A percentile compares a stretch with the other conserved stretches of the same genome.
These are phyloP conservation scores for Ceramica pisi DNA, from an alignment of 2,888 invertebrate genomes.

Conservation along the genomic window DNA sequence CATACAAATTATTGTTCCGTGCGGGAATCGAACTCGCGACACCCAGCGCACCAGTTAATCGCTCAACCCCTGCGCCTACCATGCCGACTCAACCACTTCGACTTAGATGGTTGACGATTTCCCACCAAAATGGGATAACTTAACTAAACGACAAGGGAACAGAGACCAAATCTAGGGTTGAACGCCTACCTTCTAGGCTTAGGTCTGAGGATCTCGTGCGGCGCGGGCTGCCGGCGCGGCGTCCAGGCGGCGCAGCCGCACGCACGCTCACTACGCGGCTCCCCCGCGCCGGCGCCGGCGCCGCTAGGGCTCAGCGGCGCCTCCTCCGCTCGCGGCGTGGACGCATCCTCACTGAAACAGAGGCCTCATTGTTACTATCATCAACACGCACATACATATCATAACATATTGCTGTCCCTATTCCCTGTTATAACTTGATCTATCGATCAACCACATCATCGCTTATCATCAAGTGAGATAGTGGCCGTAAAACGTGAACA, in stretches of 20 bases:
- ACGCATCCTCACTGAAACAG: constrained; percentile 87
- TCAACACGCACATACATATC: neutral
- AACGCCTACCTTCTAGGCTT: constrained; percentile 94
- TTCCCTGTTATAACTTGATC: no score
- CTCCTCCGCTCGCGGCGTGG: constrained; percentile 84
- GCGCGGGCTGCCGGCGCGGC: constrained; percentile 90
- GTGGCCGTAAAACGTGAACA: no score
- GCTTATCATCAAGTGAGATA: no score
- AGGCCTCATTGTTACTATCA: neutral
- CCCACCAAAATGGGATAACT: no score
- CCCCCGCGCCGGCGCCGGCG: constrained; percentile 62
- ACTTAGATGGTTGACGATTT: no score
- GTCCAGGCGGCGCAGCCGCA: constrained; percentile 88
- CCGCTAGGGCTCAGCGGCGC: constrained; percentile 75
- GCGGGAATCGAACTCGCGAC: no score
- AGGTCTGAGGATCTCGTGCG: constrained; percentile 96
- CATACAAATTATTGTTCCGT: no score
- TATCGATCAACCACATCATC: no score
- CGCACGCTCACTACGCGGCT: constrained; percentile 75
- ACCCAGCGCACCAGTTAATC: no score
- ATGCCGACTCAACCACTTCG: no score
- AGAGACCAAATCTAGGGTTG: neutral
- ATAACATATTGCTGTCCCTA: no score
- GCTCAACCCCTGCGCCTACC: no score
- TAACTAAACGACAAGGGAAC: neutral